phyloP scores from a whole-genome alignment of 2,113 vertebrate species.

The Procavia capensis region DNA sequence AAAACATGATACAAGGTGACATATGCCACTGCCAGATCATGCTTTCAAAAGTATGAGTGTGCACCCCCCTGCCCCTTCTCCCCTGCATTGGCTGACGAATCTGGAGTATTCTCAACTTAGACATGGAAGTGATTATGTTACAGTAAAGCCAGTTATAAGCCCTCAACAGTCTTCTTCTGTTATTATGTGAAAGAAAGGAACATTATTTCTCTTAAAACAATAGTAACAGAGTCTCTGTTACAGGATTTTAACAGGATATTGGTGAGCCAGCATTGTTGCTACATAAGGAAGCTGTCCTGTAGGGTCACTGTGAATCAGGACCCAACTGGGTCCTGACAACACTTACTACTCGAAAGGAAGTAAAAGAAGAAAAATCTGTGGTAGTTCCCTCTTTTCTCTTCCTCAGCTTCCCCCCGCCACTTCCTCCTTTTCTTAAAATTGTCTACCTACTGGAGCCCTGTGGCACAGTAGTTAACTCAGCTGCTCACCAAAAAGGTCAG shows the following conservation, averaged over 20 bases:
- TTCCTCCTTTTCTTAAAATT: background rate
- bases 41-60: slow-evolving; percentile 12
- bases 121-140: background rate
- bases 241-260: background rate
- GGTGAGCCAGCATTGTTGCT: slow-evolving; percentile 49
- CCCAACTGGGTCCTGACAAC: slow-evolving; percentile 22
- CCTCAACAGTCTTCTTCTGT: background rate
- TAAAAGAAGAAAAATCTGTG: background rate
- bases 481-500: no score
- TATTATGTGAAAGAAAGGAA: background rate
- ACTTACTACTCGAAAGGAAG: slow-evolving; percentile 19
- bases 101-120: background rate
- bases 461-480: no score
- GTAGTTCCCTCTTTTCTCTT: background rate
- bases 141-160: background rate
- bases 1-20: background rate
- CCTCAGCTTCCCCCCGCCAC: background rate
- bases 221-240: background rate
- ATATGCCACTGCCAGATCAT: background rate
- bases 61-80: background rate
- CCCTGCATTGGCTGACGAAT: background rate
- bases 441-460: background rate
- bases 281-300: background rate
- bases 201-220: background rate
- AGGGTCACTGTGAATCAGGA: background rate